phyloP scores from a whole-genome alignment of 2,113 vertebrate genomes.

The Andinoacara biseriatus region DNA sequence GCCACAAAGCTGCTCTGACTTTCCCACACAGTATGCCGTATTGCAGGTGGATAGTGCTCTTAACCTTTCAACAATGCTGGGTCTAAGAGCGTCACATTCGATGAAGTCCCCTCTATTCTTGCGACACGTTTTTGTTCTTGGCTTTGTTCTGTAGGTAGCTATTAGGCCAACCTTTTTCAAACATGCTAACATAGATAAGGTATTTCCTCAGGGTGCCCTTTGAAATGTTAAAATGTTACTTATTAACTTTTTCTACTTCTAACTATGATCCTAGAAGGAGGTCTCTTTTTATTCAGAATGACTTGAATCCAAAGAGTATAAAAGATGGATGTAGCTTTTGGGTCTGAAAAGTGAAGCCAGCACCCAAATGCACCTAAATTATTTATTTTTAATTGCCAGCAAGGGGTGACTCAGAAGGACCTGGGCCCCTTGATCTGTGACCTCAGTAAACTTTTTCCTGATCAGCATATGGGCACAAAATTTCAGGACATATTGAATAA shows the following conservation, averaged over 20 bases:
- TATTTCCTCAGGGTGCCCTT: conserved; percentile 14
- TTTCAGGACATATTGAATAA: background rate
- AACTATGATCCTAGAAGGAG: background rate
- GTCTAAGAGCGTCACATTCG: background rate
- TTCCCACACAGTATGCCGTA: background rate
- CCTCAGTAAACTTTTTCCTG: background rate
- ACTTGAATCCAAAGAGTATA: background rate
- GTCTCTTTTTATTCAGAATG: background rate
- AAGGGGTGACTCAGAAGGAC: background rate
- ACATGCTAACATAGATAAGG: conserved; percentile 40
- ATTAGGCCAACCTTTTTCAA: conserved; percentile 22
- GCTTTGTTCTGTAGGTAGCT: background rate
- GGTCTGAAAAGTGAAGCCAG: background rate
- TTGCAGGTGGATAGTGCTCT: background rate
- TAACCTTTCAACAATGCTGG: background rate
- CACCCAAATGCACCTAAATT: background rate
- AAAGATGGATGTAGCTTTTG: background rate
- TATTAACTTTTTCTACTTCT: conserved; percentile 45
- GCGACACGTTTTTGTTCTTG: background rate
- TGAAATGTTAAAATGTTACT: conserved; percentile 35
- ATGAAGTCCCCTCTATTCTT: background rate
- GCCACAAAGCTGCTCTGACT: background rate
- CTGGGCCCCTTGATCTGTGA: background rate
- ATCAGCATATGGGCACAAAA: background rate
- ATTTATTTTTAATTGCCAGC: background rate